Conservation (phyloP, 2,797 vertebrate species). For the Urosaurus nigricauda region DNA sequence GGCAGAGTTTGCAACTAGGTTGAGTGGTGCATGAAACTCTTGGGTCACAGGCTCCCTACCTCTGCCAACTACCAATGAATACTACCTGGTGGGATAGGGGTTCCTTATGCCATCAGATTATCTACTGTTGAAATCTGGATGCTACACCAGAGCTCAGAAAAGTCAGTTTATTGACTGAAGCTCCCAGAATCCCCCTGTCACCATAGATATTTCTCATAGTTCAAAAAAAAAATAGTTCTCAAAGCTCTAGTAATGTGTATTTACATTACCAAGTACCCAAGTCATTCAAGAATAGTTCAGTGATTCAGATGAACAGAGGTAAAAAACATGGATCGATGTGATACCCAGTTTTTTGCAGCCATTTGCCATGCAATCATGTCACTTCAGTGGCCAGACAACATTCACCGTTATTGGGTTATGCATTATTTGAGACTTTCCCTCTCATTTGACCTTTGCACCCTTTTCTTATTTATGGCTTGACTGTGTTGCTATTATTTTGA, state of each 20-base stretch:
- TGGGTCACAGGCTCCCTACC: too few relatives aligned
- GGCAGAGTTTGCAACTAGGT: too few relatives aligned
- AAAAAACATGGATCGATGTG: not conserved
- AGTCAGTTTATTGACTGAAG: not conserved
- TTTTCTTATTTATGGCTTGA: not conserved
- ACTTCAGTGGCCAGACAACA: not conserved
- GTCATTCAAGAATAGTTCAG: not conserved
- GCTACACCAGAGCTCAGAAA: not conserved
- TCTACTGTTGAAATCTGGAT: too few relatives aligned
- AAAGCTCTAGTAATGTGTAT: not conserved
- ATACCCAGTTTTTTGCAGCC: not conserved
- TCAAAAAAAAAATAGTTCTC: not conserved
- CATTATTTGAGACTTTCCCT: not conserved
- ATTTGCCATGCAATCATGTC: not conserved
- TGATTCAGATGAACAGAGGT: not conserved
- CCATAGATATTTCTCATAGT: too few relatives aligned
- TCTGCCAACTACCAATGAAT: too few relatives aligned
- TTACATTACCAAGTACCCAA: not conserved
- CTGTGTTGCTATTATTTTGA: not conserved
- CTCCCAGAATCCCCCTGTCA: not conserved
- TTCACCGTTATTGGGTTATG: not conserved
- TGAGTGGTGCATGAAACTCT: too few relatives aligned
- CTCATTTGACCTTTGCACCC: not conserved
- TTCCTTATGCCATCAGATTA: too few relatives aligned
- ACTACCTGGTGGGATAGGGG: too few relatives aligned